phyloP scores from a whole-genome alignment of 2,113 vertebrate species.

The Calyptommatus sinebrachiatus region DNA sequence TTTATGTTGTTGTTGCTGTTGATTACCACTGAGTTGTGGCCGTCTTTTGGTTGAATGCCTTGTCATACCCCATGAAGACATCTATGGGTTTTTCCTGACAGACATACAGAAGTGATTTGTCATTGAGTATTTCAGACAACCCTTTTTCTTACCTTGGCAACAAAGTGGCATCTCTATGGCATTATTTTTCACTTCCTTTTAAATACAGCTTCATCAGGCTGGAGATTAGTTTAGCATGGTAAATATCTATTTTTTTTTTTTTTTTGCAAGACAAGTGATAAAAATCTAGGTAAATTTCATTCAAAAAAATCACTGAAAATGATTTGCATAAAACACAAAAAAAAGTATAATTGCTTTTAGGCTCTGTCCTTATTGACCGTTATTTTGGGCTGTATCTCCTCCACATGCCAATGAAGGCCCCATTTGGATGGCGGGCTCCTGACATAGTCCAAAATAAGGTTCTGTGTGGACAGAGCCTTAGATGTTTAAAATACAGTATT shows the following conservation, averaged over 20 bases:
- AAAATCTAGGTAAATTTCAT: not conserved
- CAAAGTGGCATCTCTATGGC: not conserved
- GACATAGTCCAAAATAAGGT: no score
- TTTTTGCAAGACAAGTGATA: not conserved
- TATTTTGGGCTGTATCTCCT: no score
- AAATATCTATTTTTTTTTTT: not conserved
- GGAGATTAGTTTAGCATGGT: not conserved
- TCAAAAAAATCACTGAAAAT: no score
- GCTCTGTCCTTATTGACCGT: no score
- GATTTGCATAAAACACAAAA: not conserved
- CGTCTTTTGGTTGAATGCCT: no score
- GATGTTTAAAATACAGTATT: not conserved
- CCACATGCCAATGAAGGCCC: no score
- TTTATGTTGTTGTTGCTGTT: not conserved
- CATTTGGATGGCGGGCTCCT: no score
- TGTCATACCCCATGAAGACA: no score
- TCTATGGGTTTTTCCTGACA: no score
- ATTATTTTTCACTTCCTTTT: not conserved
- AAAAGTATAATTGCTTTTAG: not conserved
- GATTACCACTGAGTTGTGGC: no score
- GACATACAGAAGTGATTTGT: no score
- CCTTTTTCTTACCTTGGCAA: not conserved
- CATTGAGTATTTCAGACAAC: not conserved
- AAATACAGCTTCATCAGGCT: not conserved
- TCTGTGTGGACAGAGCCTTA: no score